These are phyloP conservation scores for Eidolon helvum DNA, from an alignment of 2,113 vertebrate genomes.

Conservation along the genomic window DNA sequence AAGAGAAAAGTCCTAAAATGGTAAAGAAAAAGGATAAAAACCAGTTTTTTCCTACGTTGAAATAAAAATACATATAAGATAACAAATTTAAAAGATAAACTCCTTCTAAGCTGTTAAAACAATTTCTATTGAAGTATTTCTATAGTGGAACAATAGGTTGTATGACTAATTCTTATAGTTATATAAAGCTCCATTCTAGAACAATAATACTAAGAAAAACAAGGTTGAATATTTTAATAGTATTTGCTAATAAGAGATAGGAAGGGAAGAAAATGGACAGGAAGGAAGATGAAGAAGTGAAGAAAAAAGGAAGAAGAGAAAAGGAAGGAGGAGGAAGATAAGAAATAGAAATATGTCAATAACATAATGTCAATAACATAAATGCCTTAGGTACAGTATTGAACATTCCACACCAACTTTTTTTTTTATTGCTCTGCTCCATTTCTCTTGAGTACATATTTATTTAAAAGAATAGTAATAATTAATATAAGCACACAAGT, in stretches of 20 bases:
- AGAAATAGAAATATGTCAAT: not conserved
- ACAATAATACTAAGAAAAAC: not conserved
- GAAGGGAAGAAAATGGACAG: not conserved
- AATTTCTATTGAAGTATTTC: not conserved
- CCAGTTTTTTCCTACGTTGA: conserved; percentile 39
- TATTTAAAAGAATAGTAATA: not conserved
- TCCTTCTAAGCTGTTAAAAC: conserved; percentile 9
- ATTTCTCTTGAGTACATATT: not conserved
- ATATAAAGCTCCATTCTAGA: not conserved
- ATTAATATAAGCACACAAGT: not conserved
- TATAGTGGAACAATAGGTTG: not conserved
- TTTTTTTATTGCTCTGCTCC: not conserved
- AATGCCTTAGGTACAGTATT: not conserved
- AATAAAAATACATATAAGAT: conserved; percentile 4
- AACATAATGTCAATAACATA: not conserved
- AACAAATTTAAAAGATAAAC: conserved; percentile 10
- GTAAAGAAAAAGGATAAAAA: conserved; percentile 35
- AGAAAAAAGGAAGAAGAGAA: not conserved
- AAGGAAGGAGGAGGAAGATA: not conserved
- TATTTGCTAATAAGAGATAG: not conserved
- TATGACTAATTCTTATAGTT: not conserved
- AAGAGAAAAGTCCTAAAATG: conserved; percentile 93
- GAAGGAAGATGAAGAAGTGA: not conserved
- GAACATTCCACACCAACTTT: not conserved
- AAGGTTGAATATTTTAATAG: not conserved